A percentile compares a stretch with the other conserved stretches of the same genome.
Evolutionary conservation across 2,888 invertebrate species (phyloP).

Genomic region (Ophioninae sp.): DNA sequence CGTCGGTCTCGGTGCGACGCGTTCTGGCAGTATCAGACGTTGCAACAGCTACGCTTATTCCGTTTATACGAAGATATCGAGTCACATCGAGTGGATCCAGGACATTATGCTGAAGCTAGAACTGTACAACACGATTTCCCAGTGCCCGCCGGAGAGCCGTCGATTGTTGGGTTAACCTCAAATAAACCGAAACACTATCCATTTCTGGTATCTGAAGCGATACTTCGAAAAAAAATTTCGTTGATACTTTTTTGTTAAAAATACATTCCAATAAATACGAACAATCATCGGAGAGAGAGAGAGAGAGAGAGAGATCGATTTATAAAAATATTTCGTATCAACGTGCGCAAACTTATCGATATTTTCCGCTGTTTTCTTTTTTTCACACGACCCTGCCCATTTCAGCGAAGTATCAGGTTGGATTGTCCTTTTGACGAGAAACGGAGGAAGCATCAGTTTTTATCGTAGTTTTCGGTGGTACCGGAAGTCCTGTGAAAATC

Average conservation of each 20-base stretch:
- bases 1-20: constrained; percentile 73
- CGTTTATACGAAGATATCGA: constrained; percentile 77
- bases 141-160: constrained; percentile 59
- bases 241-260: too few relatives aligned
- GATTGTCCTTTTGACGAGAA: constrained; percentile 40
- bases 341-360: constrained; percentile 19
- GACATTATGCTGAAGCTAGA: constrained; percentile 71
- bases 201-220: too few relatives aligned
- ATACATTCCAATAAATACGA: too few relatives aligned
- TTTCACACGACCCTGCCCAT: neutral
- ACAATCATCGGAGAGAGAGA: neutral
- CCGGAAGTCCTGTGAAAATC: constrained; percentile 65
- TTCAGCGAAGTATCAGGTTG: constrained; percentile 9
- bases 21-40: constrained; percentile 62
- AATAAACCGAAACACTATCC: neutral
- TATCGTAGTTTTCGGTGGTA: constrained; percentile 55
- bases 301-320: neutral
- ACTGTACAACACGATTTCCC: constrained; percentile 55
- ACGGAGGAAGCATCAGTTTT: constrained; percentile 19
- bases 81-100: constrained; percentile 76
- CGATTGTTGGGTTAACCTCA: constrained; percentile 6
- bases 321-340: constrained; percentile 24
- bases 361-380: constrained; percentile 8
- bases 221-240: too few relatives aligned
- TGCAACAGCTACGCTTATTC: constrained; percentile 77